phyloP scores from a whole-genome alignment of 1,140 invertebrate species.

The Riptortus pedestris region DNA sequence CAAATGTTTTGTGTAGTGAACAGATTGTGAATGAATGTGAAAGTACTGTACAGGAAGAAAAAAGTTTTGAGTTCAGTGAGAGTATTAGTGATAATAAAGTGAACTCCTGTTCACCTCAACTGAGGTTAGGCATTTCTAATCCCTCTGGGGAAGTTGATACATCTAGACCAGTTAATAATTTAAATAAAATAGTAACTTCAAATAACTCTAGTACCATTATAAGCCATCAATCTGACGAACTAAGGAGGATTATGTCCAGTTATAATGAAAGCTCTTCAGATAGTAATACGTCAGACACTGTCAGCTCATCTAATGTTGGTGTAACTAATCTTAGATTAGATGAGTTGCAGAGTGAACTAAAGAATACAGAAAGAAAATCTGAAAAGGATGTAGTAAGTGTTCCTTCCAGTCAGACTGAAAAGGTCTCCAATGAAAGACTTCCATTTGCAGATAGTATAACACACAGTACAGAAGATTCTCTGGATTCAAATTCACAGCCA shows the following conservation, averaged over 20 bases:
- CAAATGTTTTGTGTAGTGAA: not conserved
- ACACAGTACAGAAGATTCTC: too few species aligned
- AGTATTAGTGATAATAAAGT: not conserved
- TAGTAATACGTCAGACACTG: not conserved
- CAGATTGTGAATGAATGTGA: not conserved
- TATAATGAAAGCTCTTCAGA: conserved; percentile 5
- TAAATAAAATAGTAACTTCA: too few species aligned
- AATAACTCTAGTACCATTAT: too few species aligned
- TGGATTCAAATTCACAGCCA: too few species aligned
- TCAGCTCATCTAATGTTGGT: not conserved
- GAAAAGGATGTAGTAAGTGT: too few species aligned
- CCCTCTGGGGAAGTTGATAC: too few species aligned
- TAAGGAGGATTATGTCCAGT: conserved; percentile 9
- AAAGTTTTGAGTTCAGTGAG: not conserved
- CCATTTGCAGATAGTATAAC: not conserved
- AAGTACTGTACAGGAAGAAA: not conserved
- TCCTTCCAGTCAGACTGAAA: not conserved
- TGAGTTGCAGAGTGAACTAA: too few species aligned
- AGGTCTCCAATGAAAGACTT: not conserved
- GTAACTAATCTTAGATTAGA: too few species aligned
- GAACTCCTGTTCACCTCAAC: not conserved
- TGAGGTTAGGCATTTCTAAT: not conserved
- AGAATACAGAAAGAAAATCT: too few species aligned
- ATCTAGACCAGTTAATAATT: too few species aligned
- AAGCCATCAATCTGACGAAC: conserved; percentile 5